phyloP scores from a whole-genome alignment of 1,140 invertebrate genomes.

The Steinernema khuongi region DNA sequence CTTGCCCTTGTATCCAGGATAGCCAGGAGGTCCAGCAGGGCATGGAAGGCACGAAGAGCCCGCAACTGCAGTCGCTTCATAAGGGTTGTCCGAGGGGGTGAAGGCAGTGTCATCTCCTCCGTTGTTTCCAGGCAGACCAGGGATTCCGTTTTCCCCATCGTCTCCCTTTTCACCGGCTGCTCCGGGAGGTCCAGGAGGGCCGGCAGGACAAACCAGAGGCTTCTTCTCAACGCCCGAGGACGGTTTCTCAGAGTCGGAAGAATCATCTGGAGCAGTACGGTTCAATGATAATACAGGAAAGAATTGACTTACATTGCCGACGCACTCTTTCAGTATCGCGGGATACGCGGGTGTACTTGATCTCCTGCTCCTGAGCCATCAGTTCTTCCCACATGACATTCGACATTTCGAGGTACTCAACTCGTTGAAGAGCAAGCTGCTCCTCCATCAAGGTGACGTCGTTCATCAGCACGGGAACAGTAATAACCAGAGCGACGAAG shows the following conservation, averaged over 20 bases:
- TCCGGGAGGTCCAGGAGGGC: conserved; percentile 29
- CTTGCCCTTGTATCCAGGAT: conserved; percentile 25
- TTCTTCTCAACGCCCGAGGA: background rate
- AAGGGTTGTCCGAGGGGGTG: background rate
- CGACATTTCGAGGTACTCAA: conserved; percentile 28
- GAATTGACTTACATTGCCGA: conserved; percentile 22
- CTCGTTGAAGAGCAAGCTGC: conserved; percentile 15
- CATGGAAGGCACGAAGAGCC: conserved; percentile 3
- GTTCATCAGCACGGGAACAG: conserved; percentile 17
- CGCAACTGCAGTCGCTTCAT: background rate
- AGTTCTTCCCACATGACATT: conserved; percentile 33
- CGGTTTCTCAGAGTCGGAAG: background rate
- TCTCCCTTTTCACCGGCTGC: conserved; percentile 17
- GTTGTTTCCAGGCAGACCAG: conserved; percentile 19
- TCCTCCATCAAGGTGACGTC: conserved; percentile 26
- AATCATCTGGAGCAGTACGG: background rate
- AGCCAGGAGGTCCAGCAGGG: conserved; percentile 31
- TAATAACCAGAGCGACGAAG: conserved; percentile 26
- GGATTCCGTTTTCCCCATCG: conserved; percentile 6
- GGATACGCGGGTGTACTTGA: conserved; percentile 14
- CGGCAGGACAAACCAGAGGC: background rate
- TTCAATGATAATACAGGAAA: background rate
- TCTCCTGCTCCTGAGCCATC: conserved; percentile 20
- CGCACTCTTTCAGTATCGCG: conserved; percentile 8
- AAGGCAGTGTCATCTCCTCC: background rate